These are phyloP conservation scores for Hoplias malabaricus DNA, from an alignment of 2,113 vertebrate species.

Conservation along the genomic window DNA sequence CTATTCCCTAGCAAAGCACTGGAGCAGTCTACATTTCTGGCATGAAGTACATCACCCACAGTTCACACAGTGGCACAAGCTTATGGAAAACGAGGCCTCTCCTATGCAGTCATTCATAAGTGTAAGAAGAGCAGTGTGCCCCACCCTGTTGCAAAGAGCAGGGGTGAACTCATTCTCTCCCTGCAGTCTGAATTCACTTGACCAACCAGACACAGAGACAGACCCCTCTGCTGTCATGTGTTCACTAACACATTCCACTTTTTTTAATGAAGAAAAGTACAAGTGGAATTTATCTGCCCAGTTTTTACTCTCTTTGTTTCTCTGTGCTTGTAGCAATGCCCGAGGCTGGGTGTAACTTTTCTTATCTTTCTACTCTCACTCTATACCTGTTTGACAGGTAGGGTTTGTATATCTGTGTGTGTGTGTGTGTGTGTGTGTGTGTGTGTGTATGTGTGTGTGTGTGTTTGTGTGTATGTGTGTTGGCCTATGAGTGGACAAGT, in stretches of 20 bases:
- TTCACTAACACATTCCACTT: slow-evolving; percentile 30
- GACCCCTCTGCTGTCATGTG: slow-evolving; percentile 45
- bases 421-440: slow-evolving; percentile 50
- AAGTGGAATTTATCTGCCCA: slow-evolving; percentile 42
- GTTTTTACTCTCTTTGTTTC: slow-evolving; percentile 9
- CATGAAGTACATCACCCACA: background rate
- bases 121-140: slow-evolving; percentile 32
- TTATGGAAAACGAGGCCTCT: slow-evolving; percentile 33
- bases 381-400: slow-evolving; percentile 73
- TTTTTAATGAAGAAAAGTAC: slow-evolving; percentile 19
- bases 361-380: slow-evolving; percentile 66
- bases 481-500: too few species aligned
- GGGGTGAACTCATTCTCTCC: slow-evolving; percentile 42
- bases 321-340: slow-evolving; percentile 52
- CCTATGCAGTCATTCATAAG: slow-evolving; percentile 34
- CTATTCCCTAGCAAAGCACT: slow-evolving; percentile 10
- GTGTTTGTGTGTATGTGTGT: slow-evolving; percentile 54
- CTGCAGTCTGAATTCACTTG: slow-evolving; percentile 25
- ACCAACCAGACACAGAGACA: slow-evolving; percentile 46
- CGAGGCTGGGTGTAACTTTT: slow-evolving; percentile 62
- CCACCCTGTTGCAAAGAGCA: slow-evolving; percentile 45
- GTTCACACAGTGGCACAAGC: slow-evolving; percentile 32
- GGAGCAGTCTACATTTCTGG: slow-evolving; percentile 5
- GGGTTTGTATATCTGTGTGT: slow-evolving; percentile 56
- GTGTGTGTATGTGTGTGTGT: too few species aligned